A percentile compares a stretch with the other conserved stretches of the same genome.
These are phyloP conservation scores for Gobionotothen gibberifrons DNA, from an alignment of 2,797 vertebrate genomes.

Conservation along the genomic window DNA sequence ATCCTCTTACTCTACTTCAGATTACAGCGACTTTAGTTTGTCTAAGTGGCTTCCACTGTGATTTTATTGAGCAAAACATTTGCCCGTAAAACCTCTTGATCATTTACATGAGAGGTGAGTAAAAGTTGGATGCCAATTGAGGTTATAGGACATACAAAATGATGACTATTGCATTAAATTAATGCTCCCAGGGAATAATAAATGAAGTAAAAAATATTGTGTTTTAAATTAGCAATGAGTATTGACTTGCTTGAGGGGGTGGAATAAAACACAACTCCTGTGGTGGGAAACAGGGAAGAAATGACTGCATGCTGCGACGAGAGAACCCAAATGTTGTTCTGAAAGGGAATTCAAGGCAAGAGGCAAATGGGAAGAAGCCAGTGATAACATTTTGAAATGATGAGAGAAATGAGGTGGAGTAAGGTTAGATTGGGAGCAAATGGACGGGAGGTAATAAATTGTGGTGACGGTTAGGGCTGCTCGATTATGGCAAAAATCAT, in stretches of 20 bases:
- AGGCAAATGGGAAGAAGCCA: constrained; percentile 53
- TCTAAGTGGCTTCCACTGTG: constrained; percentile 1
- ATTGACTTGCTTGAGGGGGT: constrained; percentile 43
- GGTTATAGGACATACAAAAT: constrained; percentile 33
- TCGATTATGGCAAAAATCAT: too few species aligned
- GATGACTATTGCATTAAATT: constrained; percentile 32
- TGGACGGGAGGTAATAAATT: constrained; percentile 56
- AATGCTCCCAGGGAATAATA: constrained; percentile 41
- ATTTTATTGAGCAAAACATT: constrained; percentile 29
- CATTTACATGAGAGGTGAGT: constrained; percentile 21
- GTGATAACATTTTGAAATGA: constrained; percentile 59
- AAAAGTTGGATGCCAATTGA: constrained; percentile 39
- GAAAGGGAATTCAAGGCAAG: constrained; percentile 20
- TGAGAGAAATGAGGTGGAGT: constrained; percentile 50
- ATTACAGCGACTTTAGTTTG: constrained; percentile 10
- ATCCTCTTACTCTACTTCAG: constrained; percentile 20
- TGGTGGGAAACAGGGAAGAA: constrained; percentile 43
- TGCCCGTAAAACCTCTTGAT: constrained; percentile 6
- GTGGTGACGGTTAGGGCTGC: constrained; percentile 37
- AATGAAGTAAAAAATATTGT: constrained; percentile 59
- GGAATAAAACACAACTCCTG: constrained; percentile 43
- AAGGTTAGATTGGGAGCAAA: constrained; percentile 52
- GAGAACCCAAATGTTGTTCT: constrained; percentile 19
- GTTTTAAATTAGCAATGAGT: constrained; percentile 50
- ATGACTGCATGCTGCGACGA: constrained; percentile 10